Evolutionary conservation across 1,140 invertebrate genomes (phyloP).

Genomic region (Drosophila varians): DNA sequence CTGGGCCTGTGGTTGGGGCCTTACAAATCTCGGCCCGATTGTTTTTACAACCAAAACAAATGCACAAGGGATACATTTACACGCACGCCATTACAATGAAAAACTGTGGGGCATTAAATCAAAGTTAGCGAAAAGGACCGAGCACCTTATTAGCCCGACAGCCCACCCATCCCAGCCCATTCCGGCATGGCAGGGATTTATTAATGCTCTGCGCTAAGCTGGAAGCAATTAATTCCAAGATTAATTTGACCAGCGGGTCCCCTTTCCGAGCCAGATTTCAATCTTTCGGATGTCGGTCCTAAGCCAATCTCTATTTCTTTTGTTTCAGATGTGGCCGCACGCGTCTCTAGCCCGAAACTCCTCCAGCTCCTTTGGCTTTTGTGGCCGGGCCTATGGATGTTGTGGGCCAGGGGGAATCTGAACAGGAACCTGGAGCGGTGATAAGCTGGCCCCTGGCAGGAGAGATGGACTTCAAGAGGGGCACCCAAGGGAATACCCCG

Average conservation of each 20-base stretch:
- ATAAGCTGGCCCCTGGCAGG: slow-evolving; percentile 35
- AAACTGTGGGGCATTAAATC: slow-evolving; percentile 78
- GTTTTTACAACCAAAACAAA: slow-evolving; percentile 74
- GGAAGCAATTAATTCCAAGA: slow-evolving; percentile 81
- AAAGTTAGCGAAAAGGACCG: slow-evolving; percentile 71
- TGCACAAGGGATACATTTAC: slow-evolving; percentile 68
- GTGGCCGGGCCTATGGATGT: slow-evolving; percentile 10
- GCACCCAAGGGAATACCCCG: not conserved
- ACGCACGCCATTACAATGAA: slow-evolving; percentile 78
- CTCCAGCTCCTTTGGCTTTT: slow-evolving; percentile 2
- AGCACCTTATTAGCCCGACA: slow-evolving; percentile 66
- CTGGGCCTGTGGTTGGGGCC: slow-evolving; percentile 11
- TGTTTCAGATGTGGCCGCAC: slow-evolving; percentile 47
- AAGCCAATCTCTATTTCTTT: slow-evolving; percentile 16
- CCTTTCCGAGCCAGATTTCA: slow-evolving; percentile 49
- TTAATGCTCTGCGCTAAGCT: slow-evolving; percentile 81
- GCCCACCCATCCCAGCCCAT: slow-evolving; percentile 7
- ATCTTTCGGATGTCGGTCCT: slow-evolving; percentile 38
- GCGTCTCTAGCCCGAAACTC: slow-evolving; percentile 10
- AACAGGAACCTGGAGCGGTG: slow-evolving; percentile 34
- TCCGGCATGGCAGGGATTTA: slow-evolving; percentile 55
- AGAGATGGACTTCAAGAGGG: slow-evolving; percentile 39
- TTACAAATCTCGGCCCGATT: slow-evolving; percentile 68
- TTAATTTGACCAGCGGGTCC: slow-evolving; percentile 78
- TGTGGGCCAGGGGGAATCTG: slow-evolving; percentile 21